Base-by-base conservation (phyloP, 2,113 vertebrate species). In the Noturus placidus region DNA sequence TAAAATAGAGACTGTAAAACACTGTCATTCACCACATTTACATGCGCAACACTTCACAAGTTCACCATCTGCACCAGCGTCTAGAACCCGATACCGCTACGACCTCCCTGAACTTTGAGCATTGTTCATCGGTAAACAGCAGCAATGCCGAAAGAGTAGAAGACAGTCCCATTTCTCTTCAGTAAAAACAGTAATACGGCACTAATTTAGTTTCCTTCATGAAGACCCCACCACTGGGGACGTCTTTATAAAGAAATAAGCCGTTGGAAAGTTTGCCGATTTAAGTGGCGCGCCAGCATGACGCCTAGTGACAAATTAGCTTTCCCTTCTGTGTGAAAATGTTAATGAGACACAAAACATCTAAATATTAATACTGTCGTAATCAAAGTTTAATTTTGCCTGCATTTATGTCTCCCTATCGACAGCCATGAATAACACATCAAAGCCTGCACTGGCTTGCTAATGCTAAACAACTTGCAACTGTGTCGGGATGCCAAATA, bases 281-380 rank as follows among this genome's bases (percentile, higher is more conserved):
- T 69, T 46, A 46, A 82, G 67, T 35, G 80, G 27, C 0, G 20
- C 0, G 38, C 22, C 86, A 35, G 67, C 80, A 27, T 65, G 33
- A 33, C 52, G n/a, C 65, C 19, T 38, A 25, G 59, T 22, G 27
- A 20, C 52, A 59, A 50, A 46, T 74, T 74, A 72, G 35, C 86
- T 50, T 69, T 83, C 5, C 35, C 30, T 52, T 82, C 25, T 63
- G 20, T 56, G 72, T 83, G 38, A 74, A 87, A 50, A 52, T 46
- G 42, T 89, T 88, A 89, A 77, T 76, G 46, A 67, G 27, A 35
- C 61, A 14, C 77, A 79, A 86, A 86, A 79, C 35, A 82, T 83
- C 80, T 63, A 59, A 72, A 87, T 82, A 56, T 70, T 70, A 82
- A 57, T 70, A 42, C 25, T 30, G 33, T 15, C 10, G 19, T 70